A percentile compares a stretch with the other conserved stretches of the same genome.
phyloP scores from a whole-genome alignment of 2,113 vertebrate species.

The Callionymus lyra region DNA sequence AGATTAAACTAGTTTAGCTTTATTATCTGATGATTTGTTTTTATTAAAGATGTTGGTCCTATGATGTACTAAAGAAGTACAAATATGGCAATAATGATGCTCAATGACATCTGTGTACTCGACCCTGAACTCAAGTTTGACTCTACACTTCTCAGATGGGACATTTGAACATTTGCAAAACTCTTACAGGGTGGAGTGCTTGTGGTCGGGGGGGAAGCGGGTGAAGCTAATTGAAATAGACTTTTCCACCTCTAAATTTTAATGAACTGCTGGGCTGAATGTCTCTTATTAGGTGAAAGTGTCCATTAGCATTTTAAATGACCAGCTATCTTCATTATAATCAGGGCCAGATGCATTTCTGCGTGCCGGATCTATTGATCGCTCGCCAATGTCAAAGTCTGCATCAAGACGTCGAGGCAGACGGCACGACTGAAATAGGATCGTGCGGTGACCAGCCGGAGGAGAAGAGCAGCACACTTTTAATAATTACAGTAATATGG shows the following conservation, averaged over 20 bases:
- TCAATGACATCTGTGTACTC: conserved; percentile 34
- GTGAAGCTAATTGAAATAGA: conserved; percentile 58
- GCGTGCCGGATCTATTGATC: conserved; percentile 52
- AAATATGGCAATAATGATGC: too few relatives aligned
- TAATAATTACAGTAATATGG: conserved; percentile 66
- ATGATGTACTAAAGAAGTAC: too few relatives aligned
- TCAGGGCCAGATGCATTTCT: conserved; percentile 51
- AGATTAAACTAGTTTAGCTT: too few relatives aligned
- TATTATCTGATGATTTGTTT: too few relatives aligned
- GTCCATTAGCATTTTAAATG: conserved; percentile 67
- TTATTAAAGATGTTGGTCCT: too few relatives aligned
- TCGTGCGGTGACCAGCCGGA: conserved; percentile 17
- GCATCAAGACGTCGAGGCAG: conserved; percentile 47
- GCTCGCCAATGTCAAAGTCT: conserved; percentile 53
- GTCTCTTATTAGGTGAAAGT: conserved; percentile 64
- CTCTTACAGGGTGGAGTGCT: conserved; percentile 47
- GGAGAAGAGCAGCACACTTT: conserved; percentile 41
- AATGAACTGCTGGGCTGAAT: conserved; percentile 60
- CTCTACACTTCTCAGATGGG: conserved; percentile 17
- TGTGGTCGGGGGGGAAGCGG: conserved; percentile 20
- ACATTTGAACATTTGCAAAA: conserved; percentile 52
- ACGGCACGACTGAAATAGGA: conserved; percentile 23
- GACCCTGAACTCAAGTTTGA: conserved; percentile 27
- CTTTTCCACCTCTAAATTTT: conserved; percentile 68
- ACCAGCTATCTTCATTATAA: conserved; percentile 64